phyloP scores from a whole-genome alignment of 2,888 invertebrate species.

The Carterocephalus palaemon region DNA sequence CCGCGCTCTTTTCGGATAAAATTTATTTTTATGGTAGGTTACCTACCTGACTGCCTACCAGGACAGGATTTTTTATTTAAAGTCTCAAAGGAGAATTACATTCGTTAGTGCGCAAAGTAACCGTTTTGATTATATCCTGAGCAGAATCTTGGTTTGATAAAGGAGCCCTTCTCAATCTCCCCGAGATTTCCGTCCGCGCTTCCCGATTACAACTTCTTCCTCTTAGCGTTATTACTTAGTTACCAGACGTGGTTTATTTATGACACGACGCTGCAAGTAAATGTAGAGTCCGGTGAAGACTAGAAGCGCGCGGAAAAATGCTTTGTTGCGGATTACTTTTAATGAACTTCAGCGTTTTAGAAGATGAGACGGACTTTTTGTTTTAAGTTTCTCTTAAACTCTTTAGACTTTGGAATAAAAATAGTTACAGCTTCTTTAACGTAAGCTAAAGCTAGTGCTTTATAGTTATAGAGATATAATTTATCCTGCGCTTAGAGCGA shows the following conservation, averaged over 20 bases:
- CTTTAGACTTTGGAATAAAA: background rate
- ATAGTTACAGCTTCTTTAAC: too few relatives aligned
- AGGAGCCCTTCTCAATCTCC: conserved; percentile 25
- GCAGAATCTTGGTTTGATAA: conserved; percentile 16
- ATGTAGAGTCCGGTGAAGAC: too few relatives aligned
- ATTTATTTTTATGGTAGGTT: too few relatives aligned
- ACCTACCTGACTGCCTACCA: too few relatives aligned
- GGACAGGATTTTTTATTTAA: too few relatives aligned
- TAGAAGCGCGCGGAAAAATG: conserved; percentile 17
- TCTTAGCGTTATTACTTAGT: conserved; percentile 25
- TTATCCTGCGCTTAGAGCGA: too few relatives aligned
- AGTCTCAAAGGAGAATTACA: too few relatives aligned
- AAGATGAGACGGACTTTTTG: conserved; percentile 9
- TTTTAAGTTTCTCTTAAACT: conserved; percentile 1
- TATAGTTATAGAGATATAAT: too few relatives aligned
- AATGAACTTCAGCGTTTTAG: conserved; percentile 20
- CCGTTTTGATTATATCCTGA: conserved; percentile 19
- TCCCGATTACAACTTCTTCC: conserved; percentile 26
- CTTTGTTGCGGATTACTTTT: conserved; percentile 21
- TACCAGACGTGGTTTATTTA: conserved; percentile 22
- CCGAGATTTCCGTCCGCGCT: conserved; percentile 23
- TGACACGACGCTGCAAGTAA: conserved; percentile 21
- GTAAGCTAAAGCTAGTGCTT: too few relatives aligned
- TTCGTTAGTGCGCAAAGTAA: conserved; percentile 5
- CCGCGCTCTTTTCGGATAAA: too few relatives aligned